Evolutionary conservation across 1,140 invertebrate species (phyloP).

Genomic region (Leptopilina clavipes): DNA sequence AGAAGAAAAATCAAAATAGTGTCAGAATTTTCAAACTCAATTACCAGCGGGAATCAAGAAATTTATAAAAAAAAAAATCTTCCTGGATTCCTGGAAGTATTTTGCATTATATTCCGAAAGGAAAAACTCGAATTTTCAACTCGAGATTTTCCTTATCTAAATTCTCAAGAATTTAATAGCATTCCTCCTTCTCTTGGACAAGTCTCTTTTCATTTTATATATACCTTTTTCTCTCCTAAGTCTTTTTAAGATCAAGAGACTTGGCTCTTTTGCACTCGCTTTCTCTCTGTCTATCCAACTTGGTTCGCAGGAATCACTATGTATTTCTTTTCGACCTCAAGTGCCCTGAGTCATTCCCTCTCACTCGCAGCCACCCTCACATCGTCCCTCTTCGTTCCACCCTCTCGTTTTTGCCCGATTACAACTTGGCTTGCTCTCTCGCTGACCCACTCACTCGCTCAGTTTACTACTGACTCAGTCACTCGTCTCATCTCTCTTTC

Average conservation of each 20-base stretch:
- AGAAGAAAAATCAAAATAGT: too few species aligned
- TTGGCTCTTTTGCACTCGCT: conserved; percentile 29
- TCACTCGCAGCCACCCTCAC: conserved; percentile 28
- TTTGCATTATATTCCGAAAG: background rate
- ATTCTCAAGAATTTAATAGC: conserved; percentile 29
- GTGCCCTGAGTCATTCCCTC: conserved; percentile 21
- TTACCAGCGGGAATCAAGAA: too few species aligned
- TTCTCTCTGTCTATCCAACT: conserved; percentile 2
- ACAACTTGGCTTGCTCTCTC: background rate
- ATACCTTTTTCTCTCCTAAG: background rate
- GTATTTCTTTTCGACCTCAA: conserved; percentile 28
- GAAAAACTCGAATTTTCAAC: background rate
- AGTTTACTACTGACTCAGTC: conserved; percentile 24
- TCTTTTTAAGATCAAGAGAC: conserved; percentile 31
- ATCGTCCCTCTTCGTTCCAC: conserved; percentile 2
- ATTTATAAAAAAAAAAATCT: too few species aligned
- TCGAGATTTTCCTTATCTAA: conserved; percentile 13
- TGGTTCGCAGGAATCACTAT: background rate
- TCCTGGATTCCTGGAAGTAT: too few species aligned
- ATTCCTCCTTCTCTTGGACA: conserved; percentile 14
- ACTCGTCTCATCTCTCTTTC: background rate
- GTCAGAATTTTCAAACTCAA: too few species aligned
- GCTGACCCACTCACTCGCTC: conserved; percentile 19
- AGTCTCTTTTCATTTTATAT: conserved; percentile 6
- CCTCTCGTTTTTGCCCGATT: background rate